Percentiles rank a stretch among this genome's conserved stretches.
phyloP scores from a whole-genome alignment of 2,797 vertebrate genomes.

The Chelon auratus region DNA sequence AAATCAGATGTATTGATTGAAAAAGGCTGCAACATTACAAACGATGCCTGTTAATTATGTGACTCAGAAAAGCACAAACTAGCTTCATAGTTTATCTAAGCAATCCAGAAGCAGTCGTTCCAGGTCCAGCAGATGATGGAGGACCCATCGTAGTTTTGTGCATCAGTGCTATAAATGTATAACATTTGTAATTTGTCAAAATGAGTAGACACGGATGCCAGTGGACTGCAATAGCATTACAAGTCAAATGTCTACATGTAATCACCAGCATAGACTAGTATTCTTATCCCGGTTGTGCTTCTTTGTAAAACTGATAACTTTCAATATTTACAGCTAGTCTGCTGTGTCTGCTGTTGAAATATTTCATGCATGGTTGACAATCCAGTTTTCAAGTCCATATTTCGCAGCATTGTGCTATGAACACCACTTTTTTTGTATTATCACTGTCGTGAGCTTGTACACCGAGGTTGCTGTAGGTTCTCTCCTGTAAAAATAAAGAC shows the following conservation, averaged over 20 bases:
- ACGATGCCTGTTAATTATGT: background rate
- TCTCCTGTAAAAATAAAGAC: slow-evolving; percentile 49
- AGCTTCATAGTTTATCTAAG: background rate
- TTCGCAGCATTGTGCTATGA: slow-evolving; percentile 11
- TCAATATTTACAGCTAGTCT: slow-evolving; percentile 7
- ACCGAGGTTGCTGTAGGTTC: slow-evolving; percentile 12
- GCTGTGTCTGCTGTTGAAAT: slow-evolving; percentile 13
- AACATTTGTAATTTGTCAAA: background rate
- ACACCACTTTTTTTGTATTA: slow-evolving; percentile 12
- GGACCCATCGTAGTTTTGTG: background rate
- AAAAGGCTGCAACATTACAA: background rate
- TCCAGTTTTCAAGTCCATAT: slow-evolving; percentile 11
- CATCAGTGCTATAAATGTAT: background rate
- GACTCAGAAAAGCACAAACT: background rate
- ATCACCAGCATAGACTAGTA: background rate
- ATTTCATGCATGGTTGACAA: slow-evolving; percentile 14
- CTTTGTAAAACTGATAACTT: slow-evolving; percentile 11
- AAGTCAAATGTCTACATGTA: background rate
- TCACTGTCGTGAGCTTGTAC: slow-evolving; percentile 27
- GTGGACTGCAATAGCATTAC: background rate
- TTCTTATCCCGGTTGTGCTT: background rate
- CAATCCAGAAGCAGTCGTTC: background rate
- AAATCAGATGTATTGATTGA: background rate
- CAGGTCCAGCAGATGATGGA: background rate
- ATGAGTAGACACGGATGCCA: background rate